Base-by-base conservation (phyloP, 2,797 vertebrate genomes). In the Lates japonicus region DNA sequence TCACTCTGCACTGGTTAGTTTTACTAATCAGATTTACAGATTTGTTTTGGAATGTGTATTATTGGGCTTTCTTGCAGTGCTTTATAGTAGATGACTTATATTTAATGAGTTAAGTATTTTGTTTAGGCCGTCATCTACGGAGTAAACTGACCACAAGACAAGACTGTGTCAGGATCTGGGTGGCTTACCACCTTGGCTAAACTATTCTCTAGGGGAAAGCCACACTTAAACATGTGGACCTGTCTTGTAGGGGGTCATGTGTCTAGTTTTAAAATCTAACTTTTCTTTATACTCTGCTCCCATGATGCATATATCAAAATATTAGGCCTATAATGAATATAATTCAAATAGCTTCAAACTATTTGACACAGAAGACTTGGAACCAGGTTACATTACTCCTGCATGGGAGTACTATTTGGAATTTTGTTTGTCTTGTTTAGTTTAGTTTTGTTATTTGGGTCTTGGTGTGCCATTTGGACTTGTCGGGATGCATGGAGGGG, bases 1-100 rank as follows among this genome's bases (percentile, higher is more conserved):
- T 64, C 7, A n/a, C 19, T 44, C 12, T 7, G 11, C 16, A 54
- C 22, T 22, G 20, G 14, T 12, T 12, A 11, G 33, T 60, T 58
- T 52, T 1, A 2, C 5, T 65, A 35, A 76, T 73, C 59, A 54
- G 52, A 70, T 70, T 70, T 70, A 20, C 48, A 61, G 20, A 48
- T 14, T 42, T 14, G 41, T 46, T 48, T 31, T 7, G n/a, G 39
- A 76, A 46, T 54, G 51, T n/a, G 22, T 54, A 3, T 54, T 29
- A 29, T 7, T 22, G 29, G 25, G 51, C 5, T 19, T 59, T 52
- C 5, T 16, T 9, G 3, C 16, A 20, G 2, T 7, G 44, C 17
- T 54, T 29, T 29, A 14, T 25, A 6, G 22, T n/a, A 51, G 49
- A 51, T 22, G n/a, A 11, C 10, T 17, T 19, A 46, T 7, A 48